Evolutionary conservation across 1,140 invertebrate species (phyloP).

Genomic region (Batillaria attramentaria): DNA sequence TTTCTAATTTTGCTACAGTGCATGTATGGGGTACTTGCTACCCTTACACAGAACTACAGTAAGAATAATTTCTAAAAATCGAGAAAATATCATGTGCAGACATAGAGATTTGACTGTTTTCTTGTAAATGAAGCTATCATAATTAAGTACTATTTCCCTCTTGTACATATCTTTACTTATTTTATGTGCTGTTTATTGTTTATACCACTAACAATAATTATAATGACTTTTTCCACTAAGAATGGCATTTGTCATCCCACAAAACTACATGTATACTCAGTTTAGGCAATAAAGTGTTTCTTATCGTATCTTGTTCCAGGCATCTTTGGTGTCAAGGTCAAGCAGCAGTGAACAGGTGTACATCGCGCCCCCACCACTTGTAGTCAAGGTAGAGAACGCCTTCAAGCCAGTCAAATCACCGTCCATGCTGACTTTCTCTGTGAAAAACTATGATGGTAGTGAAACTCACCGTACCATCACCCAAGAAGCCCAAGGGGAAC

Average conservation of each 20-base stretch:
- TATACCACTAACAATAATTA: neutral
- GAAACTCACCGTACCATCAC: slow-evolving; percentile 57
- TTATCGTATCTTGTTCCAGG: neutral
- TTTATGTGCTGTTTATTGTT: too few relatives aligned
- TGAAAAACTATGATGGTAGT: slow-evolving; percentile 69
- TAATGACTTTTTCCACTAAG: neutral
- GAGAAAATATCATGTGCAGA: too few relatives aligned
- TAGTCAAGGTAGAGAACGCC: slow-evolving; percentile 62
- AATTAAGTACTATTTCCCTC: neutral
- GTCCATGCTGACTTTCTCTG: slow-evolving; percentile 58
- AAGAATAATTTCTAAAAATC: too few relatives aligned
- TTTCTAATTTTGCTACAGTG: neutral
- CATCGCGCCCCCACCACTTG: slow-evolving; percentile 56
- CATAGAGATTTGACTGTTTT: neutral
- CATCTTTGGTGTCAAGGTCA: slow-evolving; percentile 18
- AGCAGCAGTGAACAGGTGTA: slow-evolving; percentile 42
- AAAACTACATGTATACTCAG: neutral
- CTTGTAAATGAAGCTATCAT: neutral
- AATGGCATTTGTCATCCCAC: too few relatives aligned
- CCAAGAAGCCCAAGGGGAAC: slow-evolving; percentile 48
- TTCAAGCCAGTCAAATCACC: slow-evolving; percentile 58
- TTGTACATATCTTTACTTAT: too few relatives aligned
- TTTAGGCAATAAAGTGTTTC: neutral
- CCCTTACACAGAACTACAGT: too few relatives aligned
- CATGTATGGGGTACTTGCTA: too few relatives aligned